Conservation (phyloP, 2,113 vertebrate species). For the Syrmaticus mikado region DNA sequence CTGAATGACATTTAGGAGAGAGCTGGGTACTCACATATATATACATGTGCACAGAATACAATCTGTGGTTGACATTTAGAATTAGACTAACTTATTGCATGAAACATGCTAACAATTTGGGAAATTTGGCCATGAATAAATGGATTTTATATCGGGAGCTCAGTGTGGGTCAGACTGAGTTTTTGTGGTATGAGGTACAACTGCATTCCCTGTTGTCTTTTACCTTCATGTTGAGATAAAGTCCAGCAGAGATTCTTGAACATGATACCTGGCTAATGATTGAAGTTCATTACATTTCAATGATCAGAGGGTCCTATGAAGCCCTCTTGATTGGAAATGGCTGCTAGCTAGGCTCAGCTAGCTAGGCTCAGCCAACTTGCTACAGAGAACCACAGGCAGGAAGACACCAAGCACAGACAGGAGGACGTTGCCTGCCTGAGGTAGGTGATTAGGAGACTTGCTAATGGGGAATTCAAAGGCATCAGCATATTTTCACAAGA, state of each 20-base stretch:
- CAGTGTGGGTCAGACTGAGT: background rate
- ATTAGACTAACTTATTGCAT: slow-evolving; percentile 17
- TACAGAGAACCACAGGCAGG: background rate
- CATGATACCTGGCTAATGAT: background rate
- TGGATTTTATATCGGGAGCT: background rate
- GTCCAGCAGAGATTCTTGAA: background rate
- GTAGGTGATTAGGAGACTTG: slow-evolving; percentile 19
- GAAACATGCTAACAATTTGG: background rate
- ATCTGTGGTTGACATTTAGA: slow-evolving; percentile 61
- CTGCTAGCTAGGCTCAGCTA: background rate
- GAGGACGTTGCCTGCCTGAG: background rate
- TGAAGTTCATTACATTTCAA: background rate
- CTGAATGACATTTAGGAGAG: slow-evolving; percentile 68
- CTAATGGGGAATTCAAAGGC: slow-evolving; percentile 36
- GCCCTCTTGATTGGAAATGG: background rate
- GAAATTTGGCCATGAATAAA: background rate
- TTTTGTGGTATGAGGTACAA: background rate
- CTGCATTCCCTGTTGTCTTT: background rate
- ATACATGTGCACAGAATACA: slow-evolving; percentile 53
- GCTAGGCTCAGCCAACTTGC: background rate
- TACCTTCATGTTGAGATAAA: background rate
- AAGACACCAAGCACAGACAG: background rate
- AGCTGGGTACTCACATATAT: slow-evolving; percentile 56
- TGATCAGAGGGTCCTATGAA: background rate
- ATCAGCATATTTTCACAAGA: background rate